A percentile compares a stretch with the other conserved stretches of the same genome.
These are phyloP conservation scores for Himantopus leucocephalus DNA, from an alignment of 2,113 vertebrate species.

Conservation along the genomic window DNA sequence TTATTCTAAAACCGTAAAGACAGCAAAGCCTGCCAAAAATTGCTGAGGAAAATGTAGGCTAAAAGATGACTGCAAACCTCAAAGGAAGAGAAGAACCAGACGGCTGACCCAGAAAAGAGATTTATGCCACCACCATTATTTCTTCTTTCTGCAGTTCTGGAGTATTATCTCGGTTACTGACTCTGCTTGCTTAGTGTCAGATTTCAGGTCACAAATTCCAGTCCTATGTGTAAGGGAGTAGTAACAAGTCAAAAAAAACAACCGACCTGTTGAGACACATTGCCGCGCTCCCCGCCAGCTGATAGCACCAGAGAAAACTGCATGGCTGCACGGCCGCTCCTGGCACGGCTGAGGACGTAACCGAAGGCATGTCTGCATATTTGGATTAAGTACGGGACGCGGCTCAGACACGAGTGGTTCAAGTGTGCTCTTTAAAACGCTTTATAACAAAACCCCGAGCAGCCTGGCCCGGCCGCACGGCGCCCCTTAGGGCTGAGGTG, in stretches of 20 bases:
- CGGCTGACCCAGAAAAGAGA: neutral
- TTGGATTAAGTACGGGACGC: accelerated
- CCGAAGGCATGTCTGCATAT: neutral
- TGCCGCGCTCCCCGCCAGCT: neutral
- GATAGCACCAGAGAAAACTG: neutral
- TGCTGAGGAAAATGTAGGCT: neutral
- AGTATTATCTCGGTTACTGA: neutral
- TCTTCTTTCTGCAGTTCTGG: neutral
- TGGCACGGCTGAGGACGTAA: neutral
- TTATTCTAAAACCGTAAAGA: neutral
- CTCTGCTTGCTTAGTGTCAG: neutral
- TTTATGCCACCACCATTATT: neutral
- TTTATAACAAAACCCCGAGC: neutral
- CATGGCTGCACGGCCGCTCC: neutral
- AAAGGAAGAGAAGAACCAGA: conserved; percentile 22
- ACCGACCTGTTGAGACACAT: neutral
- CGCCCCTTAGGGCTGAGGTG: accelerated
- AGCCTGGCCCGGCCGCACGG: no score
- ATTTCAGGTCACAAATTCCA: conserved; percentile 25
- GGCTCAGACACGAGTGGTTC: neutral
- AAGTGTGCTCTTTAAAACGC: neutral
- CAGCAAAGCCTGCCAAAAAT: neutral
- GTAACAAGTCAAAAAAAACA: neutral
- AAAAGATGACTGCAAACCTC: conserved; percentile 10
- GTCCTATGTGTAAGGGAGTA: neutral